Evolutionary conservation across 2,113 vertebrate genomes (phyloP).

Genomic region (Lepisosteus osseus): DNA sequence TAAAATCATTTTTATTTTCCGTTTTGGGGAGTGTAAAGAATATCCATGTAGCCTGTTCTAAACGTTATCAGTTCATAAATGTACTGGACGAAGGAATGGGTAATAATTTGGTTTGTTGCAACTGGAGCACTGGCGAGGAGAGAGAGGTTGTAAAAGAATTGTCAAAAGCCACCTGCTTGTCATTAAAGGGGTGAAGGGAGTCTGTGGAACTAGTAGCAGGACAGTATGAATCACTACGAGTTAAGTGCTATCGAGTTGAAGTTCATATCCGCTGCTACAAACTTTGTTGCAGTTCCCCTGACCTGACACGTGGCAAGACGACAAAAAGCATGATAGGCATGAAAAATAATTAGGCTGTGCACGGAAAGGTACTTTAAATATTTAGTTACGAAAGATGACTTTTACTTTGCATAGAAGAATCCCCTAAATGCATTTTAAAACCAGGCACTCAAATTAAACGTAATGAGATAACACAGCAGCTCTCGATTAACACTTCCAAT

Average conservation of each 20-base stretch:
- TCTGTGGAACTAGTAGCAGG: constrained; percentile 23
- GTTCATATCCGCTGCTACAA: constrained; percentile 36
- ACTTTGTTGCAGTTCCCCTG: constrained; percentile 26
- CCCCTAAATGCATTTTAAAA: too few species aligned
- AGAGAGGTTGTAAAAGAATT: constrained; percentile 30
- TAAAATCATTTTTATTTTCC: too few species aligned
- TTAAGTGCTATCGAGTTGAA: constrained; percentile 37
- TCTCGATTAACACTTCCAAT: constrained; percentile 66
- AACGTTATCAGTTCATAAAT: too few species aligned
- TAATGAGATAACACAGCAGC: constrained; percentile 62
- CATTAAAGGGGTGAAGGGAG: constrained; percentile 30
- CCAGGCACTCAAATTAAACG: constrained; percentile 49
- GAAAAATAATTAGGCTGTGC: too few species aligned
- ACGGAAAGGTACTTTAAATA: too few species aligned
- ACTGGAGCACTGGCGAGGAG: constrained; percentile 19
- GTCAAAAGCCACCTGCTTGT: constrained; percentile 47
- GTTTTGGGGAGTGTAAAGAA: too few species aligned
- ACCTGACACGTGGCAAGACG: constrained; percentile 25
- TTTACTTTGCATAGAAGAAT: too few species aligned
- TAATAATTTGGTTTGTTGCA: neutral
- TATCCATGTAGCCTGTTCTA: too few species aligned
- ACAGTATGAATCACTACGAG: constrained; percentile 41
- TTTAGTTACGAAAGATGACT: too few species aligned
- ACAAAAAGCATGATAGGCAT: too few species aligned
- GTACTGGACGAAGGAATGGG: too few species aligned